phyloP scores from a whole-genome alignment of 2,888 invertebrate genomes.

The Caenorhabditis virilis region DNA sequence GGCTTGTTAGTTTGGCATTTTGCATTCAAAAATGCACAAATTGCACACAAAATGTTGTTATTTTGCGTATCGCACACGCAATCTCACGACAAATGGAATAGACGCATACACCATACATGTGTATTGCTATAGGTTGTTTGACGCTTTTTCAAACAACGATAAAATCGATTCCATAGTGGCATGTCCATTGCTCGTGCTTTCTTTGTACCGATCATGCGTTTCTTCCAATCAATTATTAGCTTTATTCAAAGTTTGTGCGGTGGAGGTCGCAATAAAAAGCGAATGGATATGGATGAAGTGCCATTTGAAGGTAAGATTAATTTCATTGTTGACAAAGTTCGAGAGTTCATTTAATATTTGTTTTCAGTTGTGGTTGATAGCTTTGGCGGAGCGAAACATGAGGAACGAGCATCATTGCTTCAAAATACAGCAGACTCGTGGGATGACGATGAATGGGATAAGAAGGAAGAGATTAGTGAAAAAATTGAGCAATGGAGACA shows the following conservation, averaged over 20 bases:
- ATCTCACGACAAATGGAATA: not conserved
- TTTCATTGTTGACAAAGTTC: not conserved
- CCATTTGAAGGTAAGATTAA: conserved; percentile 28
- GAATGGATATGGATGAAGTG: conserved; percentile 32
- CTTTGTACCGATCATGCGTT: conserved; percentile 34
- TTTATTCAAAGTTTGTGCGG: conserved; percentile 31
- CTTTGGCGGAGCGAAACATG: conserved; percentile 7
- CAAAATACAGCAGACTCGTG: conserved; percentile 40
- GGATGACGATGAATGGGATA: conserved; percentile 54
- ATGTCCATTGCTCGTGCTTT: conserved; percentile 36
- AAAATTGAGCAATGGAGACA: conserved; percentile 64
- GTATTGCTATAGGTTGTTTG: not conserved
- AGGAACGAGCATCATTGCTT: conserved; percentile 30
- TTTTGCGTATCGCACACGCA: not conserved
- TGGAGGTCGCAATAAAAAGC: conserved; percentile 24
- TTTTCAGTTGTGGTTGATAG: conserved; percentile 34
- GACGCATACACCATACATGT: conserved; percentile 1
- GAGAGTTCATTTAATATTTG: not conserved
- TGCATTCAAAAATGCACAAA: too few species aligned
- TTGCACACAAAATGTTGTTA: too few species aligned
- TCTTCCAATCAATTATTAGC: conserved; percentile 24
- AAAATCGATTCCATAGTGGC: too few species aligned
- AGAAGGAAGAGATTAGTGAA: conserved; percentile 50
- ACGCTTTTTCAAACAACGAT: too few species aligned
- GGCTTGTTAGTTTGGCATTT: too few species aligned